Evolutionary conservation across 1,140 invertebrate genomes (phyloP).

Genomic region (Leptinotarsa undecemlineata): DNA sequence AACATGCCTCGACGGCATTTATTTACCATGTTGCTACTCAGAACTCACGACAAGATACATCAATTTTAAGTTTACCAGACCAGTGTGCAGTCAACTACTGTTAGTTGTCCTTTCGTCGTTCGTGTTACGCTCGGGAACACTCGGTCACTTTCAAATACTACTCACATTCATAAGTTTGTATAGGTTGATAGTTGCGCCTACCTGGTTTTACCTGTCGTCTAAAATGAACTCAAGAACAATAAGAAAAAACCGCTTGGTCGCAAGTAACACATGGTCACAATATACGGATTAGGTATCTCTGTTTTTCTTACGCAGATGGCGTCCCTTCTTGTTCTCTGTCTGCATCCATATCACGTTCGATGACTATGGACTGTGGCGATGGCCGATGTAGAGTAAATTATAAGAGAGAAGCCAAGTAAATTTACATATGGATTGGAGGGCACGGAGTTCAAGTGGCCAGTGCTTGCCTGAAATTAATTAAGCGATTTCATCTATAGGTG

Average conservation of each 20-base stretch:
- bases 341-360: not conserved
- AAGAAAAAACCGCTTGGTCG: slow-evolving; percentile 13
- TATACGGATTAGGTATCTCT: not conserved
- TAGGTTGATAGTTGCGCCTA: slow-evolving; percentile 22
- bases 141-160: slow-evolving; percentile 17
- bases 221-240: slow-evolving; percentile 14
- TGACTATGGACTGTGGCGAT: not conserved
- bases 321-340: not conserved
- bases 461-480: not conserved
- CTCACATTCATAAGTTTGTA: slow-evolving; percentile 23
- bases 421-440: slow-evolving; percentile 5
- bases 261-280: slow-evolving; percentile 13
- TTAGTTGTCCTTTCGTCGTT: slow-evolving; percentile 23
- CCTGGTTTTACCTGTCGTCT: slow-evolving; percentile 24
- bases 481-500: not conserved
- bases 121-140: slow-evolving; percentile 12
- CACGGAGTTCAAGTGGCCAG: not conserved
- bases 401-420: not conserved
- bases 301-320: slow-evolving; percentile 5
- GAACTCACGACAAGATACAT: slow-evolving; percentile 16
- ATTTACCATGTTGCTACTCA: slow-evolving; percentile 18
- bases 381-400: not conserved
- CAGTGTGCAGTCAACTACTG: slow-evolving; percentile 23
- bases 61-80: slow-evolving; percentile 20
- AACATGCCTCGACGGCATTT: slow-evolving; percentile 8